Percentiles rank a stretch among this genome's conserved stretches.
Conservation (phyloP, 2,888 invertebrate species). For the Tetanocera ferruginea region DNA sequence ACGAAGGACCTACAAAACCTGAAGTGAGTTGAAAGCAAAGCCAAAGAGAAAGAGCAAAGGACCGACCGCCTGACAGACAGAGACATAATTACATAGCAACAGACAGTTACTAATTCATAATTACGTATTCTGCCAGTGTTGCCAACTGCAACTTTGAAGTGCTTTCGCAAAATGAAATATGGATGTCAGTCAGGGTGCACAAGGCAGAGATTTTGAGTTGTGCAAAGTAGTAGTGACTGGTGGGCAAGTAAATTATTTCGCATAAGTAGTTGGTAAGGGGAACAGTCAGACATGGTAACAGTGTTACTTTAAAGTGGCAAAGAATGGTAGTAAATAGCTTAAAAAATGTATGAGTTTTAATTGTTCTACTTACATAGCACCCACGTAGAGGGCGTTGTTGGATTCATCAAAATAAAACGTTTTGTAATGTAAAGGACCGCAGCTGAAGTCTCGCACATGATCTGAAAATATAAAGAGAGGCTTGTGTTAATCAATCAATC, state of each 20-base stretch:
- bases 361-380: conserved; percentile 87
- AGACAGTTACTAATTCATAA: conserved; percentile 63
- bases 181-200: conserved; percentile 26
- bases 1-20: conserved; percentile 38
- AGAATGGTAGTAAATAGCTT: too few relatives aligned
- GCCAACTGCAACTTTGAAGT: conserved; percentile 47
- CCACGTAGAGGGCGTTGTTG: conserved; percentile 89
- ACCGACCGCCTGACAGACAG: conserved; percentile 32
- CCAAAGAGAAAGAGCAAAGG: conserved; percentile 20
- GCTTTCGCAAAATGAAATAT: conserved; percentile 35
- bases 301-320: too few relatives aligned
- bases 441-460: conserved; percentile 92
- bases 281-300: too few relatives aligned
- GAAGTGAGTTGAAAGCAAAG: neutral
- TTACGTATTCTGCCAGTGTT: conserved; percentile 64
- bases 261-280: too few relatives aligned
- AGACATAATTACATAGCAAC: conserved; percentile 5
- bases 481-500: neutral
- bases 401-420: conserved; percentile 91
- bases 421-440: conserved; percentile 91
- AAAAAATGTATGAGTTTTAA: too few relatives aligned
- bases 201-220: conserved; percentile 27
- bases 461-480: conserved; percentile 74
- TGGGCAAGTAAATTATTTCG: neutral
- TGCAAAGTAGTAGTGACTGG: neutral